phyloP scores from a whole-genome alignment of 2,888 invertebrate genomes.

The Morpho deidamia region DNA sequence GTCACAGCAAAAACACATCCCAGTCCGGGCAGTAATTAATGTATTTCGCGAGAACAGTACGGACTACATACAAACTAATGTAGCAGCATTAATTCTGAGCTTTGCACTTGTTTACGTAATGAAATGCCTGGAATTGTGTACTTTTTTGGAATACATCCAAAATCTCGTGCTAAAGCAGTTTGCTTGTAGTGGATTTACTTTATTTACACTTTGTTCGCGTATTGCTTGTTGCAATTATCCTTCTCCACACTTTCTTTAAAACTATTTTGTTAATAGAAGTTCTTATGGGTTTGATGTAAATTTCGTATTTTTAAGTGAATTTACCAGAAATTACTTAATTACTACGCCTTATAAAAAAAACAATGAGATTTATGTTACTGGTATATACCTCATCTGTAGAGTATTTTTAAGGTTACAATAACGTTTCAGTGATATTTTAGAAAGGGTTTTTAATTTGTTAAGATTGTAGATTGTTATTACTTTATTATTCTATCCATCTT shows the following conservation, averaged over 20 bases:
- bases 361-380: no score
- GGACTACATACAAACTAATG: neutral
- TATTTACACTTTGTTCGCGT: slow-evolving; percentile 10
- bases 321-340: no score
- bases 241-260: slow-evolving; percentile 8
- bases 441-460: no score
- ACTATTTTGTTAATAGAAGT: neutral
- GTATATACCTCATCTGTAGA: no score
- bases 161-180: slow-evolving; percentile 17
- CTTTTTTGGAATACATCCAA: slow-evolving; percentile 25
- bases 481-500: no score
- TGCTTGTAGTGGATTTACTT: slow-evolving; percentile 13
- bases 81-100: slow-evolving; percentile 18
- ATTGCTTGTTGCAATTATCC: slow-evolving; percentile 7
- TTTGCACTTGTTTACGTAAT: slow-evolving; percentile 18
- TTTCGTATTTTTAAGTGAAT: no score
- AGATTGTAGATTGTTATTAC: no score
- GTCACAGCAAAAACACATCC: no score
- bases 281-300: no score
- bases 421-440: no score
- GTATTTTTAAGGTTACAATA: no score
- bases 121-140: slow-evolving; percentile 17
- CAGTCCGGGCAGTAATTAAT: neutral
- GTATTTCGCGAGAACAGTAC: neutral
- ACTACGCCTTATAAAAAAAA: no score